Evolutionary conservation across 2,113 vertebrate species (phyloP), one percentile per base, ranked within the genome.

Genomic region (Acanthisitta chloris): DNA sequence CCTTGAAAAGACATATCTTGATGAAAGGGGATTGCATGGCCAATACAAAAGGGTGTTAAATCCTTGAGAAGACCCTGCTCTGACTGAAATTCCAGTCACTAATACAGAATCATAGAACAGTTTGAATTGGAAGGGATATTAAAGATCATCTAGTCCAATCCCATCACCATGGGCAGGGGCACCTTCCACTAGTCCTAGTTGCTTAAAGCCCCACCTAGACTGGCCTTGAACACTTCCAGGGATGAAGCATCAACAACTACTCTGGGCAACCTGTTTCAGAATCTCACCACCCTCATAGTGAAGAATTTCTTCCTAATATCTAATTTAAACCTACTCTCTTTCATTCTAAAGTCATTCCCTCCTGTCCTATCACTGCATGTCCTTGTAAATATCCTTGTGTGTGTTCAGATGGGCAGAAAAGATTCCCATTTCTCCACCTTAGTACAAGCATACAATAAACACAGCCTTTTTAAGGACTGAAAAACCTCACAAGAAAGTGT

Each of bases 101-200:
- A 40, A 25, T 20, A n/a, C 2, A 4, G n/a, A 61, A 61, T 34
- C 61, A 40, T 10, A 25, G n/a, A 29, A 34, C 34, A 29, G 25
- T 26, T 69, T 46, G 46, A 9, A 5, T 61, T 69, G 40, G 54
- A 61, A 42, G 11, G 28, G 5, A 61, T 15, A 14, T 34, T 76
- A 40, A 40, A 61, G 1, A 40, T n/a, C 38, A 26, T 17, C 20
- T 15, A 13, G 20, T 67, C 76, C 54, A 33, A 5, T 2, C 4
- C 10, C 0, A 0, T 12, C 65, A 29, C n/a, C 14, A 9, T 26
- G 17, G 17, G 9, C 15, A 52, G 52, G 24, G 9, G 23, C n/a
- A 52, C 5, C 19, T 74, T 74, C n/a, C 70, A 61, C 7, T 7
- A 59, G 33, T 17, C 2, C 14, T 46, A 8, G 17, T 26, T 61